phyloP scores from a whole-genome alignment of 2,888 invertebrate genomes.

The Helobdella robusta region DNA sequence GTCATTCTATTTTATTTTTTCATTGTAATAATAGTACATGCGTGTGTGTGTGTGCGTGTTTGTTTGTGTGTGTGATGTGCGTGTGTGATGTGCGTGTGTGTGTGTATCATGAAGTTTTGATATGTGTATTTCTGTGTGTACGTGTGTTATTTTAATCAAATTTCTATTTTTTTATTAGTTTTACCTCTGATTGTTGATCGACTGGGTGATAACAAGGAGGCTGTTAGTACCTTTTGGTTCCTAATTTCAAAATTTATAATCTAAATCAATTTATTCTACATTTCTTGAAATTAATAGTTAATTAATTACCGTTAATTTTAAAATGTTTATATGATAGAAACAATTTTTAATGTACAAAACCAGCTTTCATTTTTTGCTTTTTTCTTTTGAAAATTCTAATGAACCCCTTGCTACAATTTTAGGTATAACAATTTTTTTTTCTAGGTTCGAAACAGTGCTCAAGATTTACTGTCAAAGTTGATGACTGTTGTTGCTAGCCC shows the following conservation, averaged over 20 bases:
- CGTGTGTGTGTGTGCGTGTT: background rate
- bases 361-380: too few species aligned
- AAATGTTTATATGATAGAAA: too few species aligned
- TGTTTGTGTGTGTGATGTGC: background rate
- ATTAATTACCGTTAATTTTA: too few species aligned
- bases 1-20: background rate
- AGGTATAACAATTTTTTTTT: too few species aligned
- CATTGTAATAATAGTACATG: background rate
- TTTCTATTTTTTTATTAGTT: constrained; percentile 38
- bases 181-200: constrained; percentile 46
- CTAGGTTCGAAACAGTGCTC: constrained; percentile 62
- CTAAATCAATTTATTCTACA: too few species aligned
- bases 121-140: background rate
- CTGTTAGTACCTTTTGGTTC: too few species aligned
- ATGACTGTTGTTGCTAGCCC: constrained; percentile 64
- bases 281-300: too few species aligned
- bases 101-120: background rate
- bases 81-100: background rate
- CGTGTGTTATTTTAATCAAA: background rate
- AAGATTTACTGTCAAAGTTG: constrained; percentile 62
- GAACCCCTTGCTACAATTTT: too few species aligned
- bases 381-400: too few species aligned
- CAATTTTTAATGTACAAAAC: too few species aligned
- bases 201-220: constrained; percentile 50
- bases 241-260: too few species aligned